A percentile compares a stretch with the other conserved stretches of the same genome.
These are phyloP conservation scores for Campoplex nolae DNA, from an alignment of 2,888 invertebrate genomes.

Conservation along the genomic window DNA sequence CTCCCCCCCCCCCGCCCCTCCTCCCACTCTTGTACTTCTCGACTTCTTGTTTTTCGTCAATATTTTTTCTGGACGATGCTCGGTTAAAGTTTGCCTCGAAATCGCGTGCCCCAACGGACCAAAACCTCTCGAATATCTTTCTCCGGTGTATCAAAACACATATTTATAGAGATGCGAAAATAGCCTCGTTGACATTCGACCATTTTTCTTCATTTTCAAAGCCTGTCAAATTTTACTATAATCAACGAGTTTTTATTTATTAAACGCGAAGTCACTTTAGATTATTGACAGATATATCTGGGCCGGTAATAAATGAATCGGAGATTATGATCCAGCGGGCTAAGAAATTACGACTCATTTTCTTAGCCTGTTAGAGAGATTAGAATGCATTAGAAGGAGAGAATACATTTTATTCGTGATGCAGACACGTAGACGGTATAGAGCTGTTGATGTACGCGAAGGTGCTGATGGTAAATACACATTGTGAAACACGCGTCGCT, in stretches of 20 bases:
- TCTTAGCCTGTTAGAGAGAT: background rate
- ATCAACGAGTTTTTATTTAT: background rate
- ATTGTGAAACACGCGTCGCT: conserved; percentile 84
- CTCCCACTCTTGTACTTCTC: conserved; percentile 11
- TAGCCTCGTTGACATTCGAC: background rate
- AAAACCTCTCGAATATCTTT: background rate
- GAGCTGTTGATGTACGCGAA: background rate
- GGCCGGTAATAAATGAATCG: too few species aligned
- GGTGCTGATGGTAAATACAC: conserved; percentile 82
- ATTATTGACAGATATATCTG: too few species aligned
- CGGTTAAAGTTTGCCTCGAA: conserved; percentile 54
- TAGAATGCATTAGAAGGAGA: background rate
- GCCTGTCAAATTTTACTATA: background rate
- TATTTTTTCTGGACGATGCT: conserved; percentile 79
- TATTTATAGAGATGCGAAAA: background rate
- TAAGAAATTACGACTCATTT: background rate
- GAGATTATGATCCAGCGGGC: background rate
- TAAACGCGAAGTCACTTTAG: too few species aligned
- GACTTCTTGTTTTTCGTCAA: conserved; percentile 81
- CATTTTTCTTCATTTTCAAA: background rate
- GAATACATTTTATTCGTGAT: conserved; percentile 44
- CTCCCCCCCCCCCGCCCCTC: background rate
- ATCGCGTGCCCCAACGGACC: background rate
- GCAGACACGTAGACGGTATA: conserved; percentile 18
- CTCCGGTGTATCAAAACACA: background rate